Evolutionary conservation across 2,888 invertebrate genomes (phyloP).

Genomic region (Brassicogethes aeneus): DNA sequence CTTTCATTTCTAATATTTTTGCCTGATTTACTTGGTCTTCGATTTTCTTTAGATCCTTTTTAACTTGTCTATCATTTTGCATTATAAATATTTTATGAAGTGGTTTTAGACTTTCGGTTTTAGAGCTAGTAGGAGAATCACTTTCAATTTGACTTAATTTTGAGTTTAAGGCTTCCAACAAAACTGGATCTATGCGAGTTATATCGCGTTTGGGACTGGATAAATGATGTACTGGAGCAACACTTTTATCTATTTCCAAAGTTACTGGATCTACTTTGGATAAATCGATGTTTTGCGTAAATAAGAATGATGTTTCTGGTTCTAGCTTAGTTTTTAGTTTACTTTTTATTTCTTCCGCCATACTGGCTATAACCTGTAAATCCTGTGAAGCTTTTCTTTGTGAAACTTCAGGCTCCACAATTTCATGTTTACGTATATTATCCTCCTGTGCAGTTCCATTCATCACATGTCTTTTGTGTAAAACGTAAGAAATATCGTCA

Average conservation of each 20-base stretch:
- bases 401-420: conserved; percentile 13
- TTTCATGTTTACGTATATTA: conserved; percentile 18
- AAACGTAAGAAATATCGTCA: conserved; percentile 75
- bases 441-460: conserved; percentile 65
- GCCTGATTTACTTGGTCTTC: conserved; percentile 17
- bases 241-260: conserved; percentile 58
- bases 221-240: conserved; percentile 50
- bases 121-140: conserved; percentile 65
- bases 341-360: conserved; percentile 23
- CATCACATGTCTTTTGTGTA: conserved; percentile 78
- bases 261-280: conserved; percentile 67
- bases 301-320: conserved; percentile 50
- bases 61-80: conserved; percentile 23
- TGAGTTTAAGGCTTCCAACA: conserved; percentile 58
- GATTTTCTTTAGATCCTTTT: conserved; percentile 17
- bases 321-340: conserved; percentile 26
- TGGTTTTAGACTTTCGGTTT: conserved; percentile 55
- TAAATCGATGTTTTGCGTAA: conserved; percentile 66
- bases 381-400: conserved; percentile 45
- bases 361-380: conserved; percentile 41
- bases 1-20: conserved; percentile 26
- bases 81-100: conserved; percentile 24
- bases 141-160: conserved; percentile 69
- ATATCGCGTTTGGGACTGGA: conserved; percentile 65
- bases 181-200: conserved; percentile 58